Evolutionary conservation across 2,888 invertebrate genomes (phyloP), one percentile per base, ranked within the genome.

Genomic region (Toxonevra muliebris): DNA sequence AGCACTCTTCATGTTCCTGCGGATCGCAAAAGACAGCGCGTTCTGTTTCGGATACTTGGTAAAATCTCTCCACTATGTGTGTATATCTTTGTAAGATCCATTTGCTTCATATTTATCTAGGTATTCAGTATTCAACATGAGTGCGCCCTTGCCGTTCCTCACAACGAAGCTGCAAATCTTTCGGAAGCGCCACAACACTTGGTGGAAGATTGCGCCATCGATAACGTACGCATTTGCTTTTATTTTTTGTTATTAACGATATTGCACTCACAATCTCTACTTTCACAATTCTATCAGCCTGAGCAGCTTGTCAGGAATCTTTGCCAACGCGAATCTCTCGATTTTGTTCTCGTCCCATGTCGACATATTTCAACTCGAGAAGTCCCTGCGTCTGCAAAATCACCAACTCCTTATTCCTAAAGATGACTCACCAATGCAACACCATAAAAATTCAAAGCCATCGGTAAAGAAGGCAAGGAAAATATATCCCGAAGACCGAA

Each of bases 331-430:
- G 67, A 79, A 82, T 73, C 69, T 84, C 50, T 81, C 83, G 72
- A 76, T 80, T 73, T 73, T 80, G 68, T 79, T 83, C 69, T 80
- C 79, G 65, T 79, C 79, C 48, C 78, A 80, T 76, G 75, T 77
- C 58, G 79, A 80, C 68, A 75, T 80, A 59, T 71, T 80, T 42
- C 73, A 76, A 45, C 72, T 77, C 64, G 75, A 71, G 40, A 73
- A 73, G 17, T 73, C 76, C 8, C 50, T 75, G 19, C 70, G 57
- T 17, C 61, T 75, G 5, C 69, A 76, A 60, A 76, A 78, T 42
- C 73, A 78, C 42, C 75, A 75, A 68, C 69, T 80, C 4, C 63
- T 78, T 5, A 71, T 75, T 62, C 77, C 79, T 10, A 72, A 70
- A 57, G 60, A 71, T 42, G 62, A 63, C 12, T 48, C 42, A 61